Evolutionary conservation across 2,888 invertebrate species (phyloP).

Genomic region (Endomychus coccineus): DNA sequence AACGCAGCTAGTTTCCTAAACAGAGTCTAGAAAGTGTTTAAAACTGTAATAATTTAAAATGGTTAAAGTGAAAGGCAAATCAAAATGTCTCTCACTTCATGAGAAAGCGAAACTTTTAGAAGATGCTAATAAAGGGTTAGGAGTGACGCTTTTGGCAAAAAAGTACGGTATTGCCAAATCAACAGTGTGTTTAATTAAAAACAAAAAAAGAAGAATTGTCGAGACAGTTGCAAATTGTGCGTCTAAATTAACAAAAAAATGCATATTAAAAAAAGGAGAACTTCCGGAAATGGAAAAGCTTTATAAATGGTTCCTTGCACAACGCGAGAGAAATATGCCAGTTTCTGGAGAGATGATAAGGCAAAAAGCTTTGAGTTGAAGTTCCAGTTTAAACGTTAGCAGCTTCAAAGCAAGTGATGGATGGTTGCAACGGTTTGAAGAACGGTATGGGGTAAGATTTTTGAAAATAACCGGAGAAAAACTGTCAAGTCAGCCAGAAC

Average conservation of each 20-base stretch:
- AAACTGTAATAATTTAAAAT: too few species aligned
- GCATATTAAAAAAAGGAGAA: slow-evolving; percentile 1
- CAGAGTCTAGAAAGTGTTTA: too few species aligned
- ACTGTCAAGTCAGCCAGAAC: slow-evolving; percentile 14
- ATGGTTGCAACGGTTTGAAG: slow-evolving; percentile 14
- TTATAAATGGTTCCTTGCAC: slow-evolving; percentile 10
- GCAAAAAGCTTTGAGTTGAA: slow-evolving; percentile 7
- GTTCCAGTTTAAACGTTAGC: slow-evolving; percentile 1
- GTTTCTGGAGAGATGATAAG: slow-evolving; percentile 10
- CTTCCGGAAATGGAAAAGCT: slow-evolving; percentile 11
- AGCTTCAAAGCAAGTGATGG: slow-evolving; percentile 12
- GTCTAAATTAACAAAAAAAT: too few species aligned
- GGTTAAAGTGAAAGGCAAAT: slow-evolving; percentile 9
- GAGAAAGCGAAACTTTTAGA: slow-evolving; percentile 7
- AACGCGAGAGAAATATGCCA: slow-evolving; percentile 9
- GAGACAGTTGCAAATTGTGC: slow-evolving; percentile 1
- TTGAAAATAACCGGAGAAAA: slow-evolving; percentile 16
- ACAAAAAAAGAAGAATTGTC: not conserved
- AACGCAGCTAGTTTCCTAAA: too few species aligned
- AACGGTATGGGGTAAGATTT: slow-evolving; percentile 11
- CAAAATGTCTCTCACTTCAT: slow-evolving; percentile 7
- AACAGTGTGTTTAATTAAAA: slow-evolving; percentile 8
- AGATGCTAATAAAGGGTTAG: slow-evolving; percentile 2
- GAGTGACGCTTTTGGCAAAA: slow-evolving; percentile 5
- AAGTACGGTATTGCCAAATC: slow-evolving; percentile 8